phyloP scores from a whole-genome alignment of 1,140 invertebrate species.

The Heliconius himera region DNA sequence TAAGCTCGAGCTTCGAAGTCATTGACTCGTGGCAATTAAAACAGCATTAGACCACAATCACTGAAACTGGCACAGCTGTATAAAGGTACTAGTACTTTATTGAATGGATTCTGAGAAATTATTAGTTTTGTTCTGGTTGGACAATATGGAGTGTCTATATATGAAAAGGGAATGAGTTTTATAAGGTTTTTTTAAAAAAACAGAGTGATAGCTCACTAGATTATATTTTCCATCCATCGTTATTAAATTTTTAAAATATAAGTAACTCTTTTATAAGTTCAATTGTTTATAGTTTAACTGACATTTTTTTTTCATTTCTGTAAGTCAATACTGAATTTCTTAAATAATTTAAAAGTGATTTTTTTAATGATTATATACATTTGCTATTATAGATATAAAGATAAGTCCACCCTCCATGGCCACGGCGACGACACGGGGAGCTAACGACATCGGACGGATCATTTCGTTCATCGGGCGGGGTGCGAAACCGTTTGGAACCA shows the following conservation, averaged over 20 bases:
- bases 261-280: no score
- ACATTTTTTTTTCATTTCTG: no score
- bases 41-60: conserved; percentile 44
- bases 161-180: no score
- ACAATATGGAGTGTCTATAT: neutral
- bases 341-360: neutral
- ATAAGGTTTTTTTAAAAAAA: no score
- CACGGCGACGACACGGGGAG: conserved; percentile 56
- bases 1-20: conserved; percentile 27
- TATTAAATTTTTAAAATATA: no score
- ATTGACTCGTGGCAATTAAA: conserved; percentile 50
- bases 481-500: conserved; percentile 33
- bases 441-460: conserved; percentile 75
- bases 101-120: neutral
- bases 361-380: neutral
- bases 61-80: conserved; percentile 38
- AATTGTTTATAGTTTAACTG: no score
- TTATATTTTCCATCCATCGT: no score
- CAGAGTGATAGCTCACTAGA: no score
- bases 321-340: neutral
- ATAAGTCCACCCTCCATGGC: conserved; percentile 51
- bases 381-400: conserved; percentile 22
- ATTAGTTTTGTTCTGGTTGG: neutral
- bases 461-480: conserved; percentile 64
- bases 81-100: conserved; percentile 28